Evolutionary conservation across 2,113 vertebrate genomes (phyloP).

Genomic region (Malurus alboscapulatus): DNA sequence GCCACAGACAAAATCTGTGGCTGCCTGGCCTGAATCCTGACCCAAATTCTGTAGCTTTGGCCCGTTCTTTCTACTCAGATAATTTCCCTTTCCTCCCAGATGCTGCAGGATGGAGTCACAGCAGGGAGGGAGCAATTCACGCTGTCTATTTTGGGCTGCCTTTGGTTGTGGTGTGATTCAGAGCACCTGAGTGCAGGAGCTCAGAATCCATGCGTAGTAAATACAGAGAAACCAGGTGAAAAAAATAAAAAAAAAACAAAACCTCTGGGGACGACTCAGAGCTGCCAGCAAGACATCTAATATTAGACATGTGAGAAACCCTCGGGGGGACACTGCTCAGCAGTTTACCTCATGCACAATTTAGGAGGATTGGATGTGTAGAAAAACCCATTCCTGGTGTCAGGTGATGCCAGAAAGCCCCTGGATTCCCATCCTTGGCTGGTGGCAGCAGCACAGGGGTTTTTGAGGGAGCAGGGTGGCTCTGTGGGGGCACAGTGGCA

Average conservation of each 20-base stretch:
- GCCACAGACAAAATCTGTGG: neutral
- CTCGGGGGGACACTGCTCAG: neutral
- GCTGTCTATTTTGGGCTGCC: conserved; percentile 49
- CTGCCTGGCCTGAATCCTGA: neutral
- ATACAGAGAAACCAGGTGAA: conserved; percentile 25
- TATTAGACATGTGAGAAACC: conserved; percentile 29
- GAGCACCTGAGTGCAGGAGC: neutral
- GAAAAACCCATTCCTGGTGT: neutral
- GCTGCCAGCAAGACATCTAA: conserved; percentile 24
- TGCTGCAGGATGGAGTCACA: conserved; percentile 37
- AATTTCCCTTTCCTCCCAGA: conserved; percentile 7
- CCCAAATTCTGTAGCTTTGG: neutral
- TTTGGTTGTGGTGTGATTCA: conserved; percentile 40
- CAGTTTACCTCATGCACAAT: conserved; percentile 32
- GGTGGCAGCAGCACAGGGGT: accelerated
- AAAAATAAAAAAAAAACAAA: neutral
- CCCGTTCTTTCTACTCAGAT: neutral
- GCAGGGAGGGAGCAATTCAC: conserved; percentile 32
- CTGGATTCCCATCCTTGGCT: neutral
- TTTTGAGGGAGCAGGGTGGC: neutral
- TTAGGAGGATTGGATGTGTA: neutral
- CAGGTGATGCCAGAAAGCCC: neutral
- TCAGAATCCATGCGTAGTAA: neutral
- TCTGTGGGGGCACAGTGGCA: neutral
- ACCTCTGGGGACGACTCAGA: neutral